These are phyloP conservation scores for Panurus biarmicus DNA, from an alignment of 2,113 vertebrate genomes.

Conservation along the genomic window DNA sequence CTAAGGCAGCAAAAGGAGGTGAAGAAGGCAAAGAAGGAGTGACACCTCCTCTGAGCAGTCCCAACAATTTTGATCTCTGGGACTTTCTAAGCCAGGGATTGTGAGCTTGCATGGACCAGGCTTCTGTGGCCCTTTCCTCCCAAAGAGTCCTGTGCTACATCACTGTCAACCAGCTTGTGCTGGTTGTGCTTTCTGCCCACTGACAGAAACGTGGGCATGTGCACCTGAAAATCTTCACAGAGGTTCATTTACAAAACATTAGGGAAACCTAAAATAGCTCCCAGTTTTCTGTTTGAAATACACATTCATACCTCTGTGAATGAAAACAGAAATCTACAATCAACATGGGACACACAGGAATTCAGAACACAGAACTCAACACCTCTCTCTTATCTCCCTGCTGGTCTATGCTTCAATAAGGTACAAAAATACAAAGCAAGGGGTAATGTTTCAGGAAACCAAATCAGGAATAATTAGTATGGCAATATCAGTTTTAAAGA, in stretches of 20 bases:
- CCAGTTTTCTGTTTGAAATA: background rate
- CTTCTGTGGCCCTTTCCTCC: background rate
- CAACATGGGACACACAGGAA: background rate
- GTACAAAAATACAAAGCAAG: background rate
- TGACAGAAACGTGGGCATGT: background rate
- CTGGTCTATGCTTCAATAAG: background rate
- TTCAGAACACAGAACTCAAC: background rate
- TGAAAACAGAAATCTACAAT: background rate
- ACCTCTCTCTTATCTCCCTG: background rate
- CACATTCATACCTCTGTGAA: background rate
- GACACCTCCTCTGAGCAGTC: background rate
- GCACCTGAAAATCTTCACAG: background rate
- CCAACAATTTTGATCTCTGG: background rate
- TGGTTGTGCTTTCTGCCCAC: background rate
- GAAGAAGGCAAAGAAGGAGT: background rate
- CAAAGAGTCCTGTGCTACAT: background rate
- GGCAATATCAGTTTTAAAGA: background rate
- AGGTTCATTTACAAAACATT: background rate
- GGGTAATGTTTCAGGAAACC: background rate
- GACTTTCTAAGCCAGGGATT: background rate
- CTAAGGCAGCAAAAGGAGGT: background rate
- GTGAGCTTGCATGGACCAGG: background rate
- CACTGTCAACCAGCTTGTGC: background rate
- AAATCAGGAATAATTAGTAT: background rate
- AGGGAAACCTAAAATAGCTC: background rate